Evolutionary conservation across 2,113 vertebrate species (phyloP).

Genomic region (Arenaria interpres): DNA sequence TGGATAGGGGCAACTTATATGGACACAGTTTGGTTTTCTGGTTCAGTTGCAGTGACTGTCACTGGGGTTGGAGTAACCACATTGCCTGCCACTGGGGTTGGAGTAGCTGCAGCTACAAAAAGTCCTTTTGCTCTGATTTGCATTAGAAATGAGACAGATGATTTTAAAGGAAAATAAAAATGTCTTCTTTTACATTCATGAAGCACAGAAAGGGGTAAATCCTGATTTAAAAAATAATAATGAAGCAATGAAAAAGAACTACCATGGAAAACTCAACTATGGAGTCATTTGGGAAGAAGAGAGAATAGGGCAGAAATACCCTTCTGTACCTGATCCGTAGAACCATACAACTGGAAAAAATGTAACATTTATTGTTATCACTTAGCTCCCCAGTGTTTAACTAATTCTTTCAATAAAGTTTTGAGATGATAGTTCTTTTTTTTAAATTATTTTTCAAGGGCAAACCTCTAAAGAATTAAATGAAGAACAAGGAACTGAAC

Average conservation of each 20-base stretch:
- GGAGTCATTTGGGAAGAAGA: background rate
- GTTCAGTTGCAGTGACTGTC: no score
- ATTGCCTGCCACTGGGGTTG: no score
- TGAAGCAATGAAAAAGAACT: background rate
- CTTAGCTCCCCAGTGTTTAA: slow-evolving; percentile 29
- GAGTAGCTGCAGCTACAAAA: background rate
- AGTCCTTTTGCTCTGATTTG: background rate
- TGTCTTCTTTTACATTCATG: background rate
- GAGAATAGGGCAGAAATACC: background rate
- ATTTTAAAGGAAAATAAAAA: background rate
- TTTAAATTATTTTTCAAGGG: background rate
- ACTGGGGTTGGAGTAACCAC: no score
- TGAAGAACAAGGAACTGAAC: background rate
- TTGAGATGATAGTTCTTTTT: background rate
- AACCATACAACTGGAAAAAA: background rate
- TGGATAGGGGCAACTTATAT: no score
- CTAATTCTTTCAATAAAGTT: slow-evolving; percentile 1
- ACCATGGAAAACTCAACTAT: background rate
- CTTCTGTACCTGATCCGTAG: background rate
- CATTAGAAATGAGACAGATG: background rate
- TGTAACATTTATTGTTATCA: background rate
- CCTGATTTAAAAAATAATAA: background rate
- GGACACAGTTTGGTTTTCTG: no score
- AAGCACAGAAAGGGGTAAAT: background rate
- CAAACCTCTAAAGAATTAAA: slow-evolving; percentile 1